Evolutionary conservation across 1,140 invertebrate species (phyloP).

Genomic region (Venturia canescens): DNA sequence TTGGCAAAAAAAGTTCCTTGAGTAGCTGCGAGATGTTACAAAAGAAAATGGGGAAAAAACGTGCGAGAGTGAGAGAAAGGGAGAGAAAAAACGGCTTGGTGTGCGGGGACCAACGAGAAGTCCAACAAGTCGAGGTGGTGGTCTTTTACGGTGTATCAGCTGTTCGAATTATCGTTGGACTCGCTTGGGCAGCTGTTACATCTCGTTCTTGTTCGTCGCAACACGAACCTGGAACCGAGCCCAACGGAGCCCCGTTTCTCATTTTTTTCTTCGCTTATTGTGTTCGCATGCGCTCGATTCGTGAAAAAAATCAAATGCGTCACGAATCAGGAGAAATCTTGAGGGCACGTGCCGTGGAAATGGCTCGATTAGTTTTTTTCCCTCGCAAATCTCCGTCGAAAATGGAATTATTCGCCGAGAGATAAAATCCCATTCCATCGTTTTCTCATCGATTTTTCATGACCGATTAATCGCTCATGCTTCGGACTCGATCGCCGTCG

Average conservation of each 20-base stretch:
- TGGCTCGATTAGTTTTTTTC: neutral
- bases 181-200: constrained; percentile 71
- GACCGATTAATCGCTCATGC: neutral
- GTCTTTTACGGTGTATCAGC: constrained; percentile 72
- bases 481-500: no score
- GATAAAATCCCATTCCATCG: neutral
- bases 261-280: neutral
- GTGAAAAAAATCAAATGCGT: neutral
- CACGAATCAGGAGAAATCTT: neutral
- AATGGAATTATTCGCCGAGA: no score
- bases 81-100: constrained; percentile 4
- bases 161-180: constrained; percentile 76
- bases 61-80: neutral
- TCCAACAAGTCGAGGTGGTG: constrained; percentile 63
- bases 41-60: neutral
- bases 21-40: neutral
- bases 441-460: neutral
- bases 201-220: constrained; percentile 49
- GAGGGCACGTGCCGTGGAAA: neutral
- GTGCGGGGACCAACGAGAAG: constrained; percentile 44
- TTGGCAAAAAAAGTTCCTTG: neutral
- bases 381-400: neutral
- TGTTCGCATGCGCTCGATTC: neutral
- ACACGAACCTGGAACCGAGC: constrained; percentile 58
- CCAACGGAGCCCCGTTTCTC: constrained; percentile 59